phyloP scores from a whole-genome alignment of 2,797 vertebrate genomes.

The Acipenser transmontanus region DNA sequence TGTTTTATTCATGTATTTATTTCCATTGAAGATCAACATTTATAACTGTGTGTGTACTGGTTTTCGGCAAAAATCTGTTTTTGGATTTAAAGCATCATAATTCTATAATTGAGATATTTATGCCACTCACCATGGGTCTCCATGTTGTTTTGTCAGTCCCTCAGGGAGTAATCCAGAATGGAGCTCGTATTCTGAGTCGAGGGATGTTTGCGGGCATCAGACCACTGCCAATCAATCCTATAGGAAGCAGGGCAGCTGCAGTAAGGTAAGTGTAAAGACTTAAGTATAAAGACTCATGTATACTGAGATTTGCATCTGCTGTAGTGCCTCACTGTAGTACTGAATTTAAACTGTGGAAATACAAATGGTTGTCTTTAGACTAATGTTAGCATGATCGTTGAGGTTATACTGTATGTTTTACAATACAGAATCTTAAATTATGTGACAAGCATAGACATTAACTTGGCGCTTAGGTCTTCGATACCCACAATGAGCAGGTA shows the following conservation, averaged over 20 bases:
- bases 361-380: no score
- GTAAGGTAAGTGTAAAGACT: conserved; percentile 68
- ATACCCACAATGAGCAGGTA: no score
- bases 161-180: conserved; percentile 89
- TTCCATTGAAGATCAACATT: background rate
- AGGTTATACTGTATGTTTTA: no score
- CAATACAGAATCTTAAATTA: no score
- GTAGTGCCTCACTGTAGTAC: no score
- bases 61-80: background rate
- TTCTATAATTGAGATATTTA: no score
- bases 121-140: background rate
- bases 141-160: conserved; percentile 64
- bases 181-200: conserved; percentile 81
- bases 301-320: no score
- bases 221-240: conserved; percentile 83
- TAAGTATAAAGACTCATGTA: no score
- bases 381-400: no score
- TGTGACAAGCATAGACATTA: no score
- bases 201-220: conserved; percentile 86
- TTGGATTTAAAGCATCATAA: background rate
- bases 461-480: no score
- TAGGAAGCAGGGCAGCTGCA: conserved; percentile 78
- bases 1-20: background rate
- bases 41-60: background rate
- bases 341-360: no score